Conservation (phyloP, 2,797 vertebrate genomes). For the Astyanax mexicanus region DNA sequence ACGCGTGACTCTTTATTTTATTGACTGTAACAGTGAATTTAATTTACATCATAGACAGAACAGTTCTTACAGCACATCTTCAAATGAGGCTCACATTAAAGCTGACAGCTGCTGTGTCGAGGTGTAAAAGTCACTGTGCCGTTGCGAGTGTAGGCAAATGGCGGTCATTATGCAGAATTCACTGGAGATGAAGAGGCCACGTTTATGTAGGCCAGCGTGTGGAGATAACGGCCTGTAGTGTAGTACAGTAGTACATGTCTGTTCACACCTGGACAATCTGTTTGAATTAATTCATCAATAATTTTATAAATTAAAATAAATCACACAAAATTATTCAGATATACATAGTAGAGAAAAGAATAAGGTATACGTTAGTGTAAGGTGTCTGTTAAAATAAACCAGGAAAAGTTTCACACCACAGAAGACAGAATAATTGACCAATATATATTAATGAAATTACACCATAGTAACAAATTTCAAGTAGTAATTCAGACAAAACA, state of each 20-base stretch:
- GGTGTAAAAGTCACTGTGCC: conserved; percentile 13
- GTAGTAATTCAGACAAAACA: too few species aligned
- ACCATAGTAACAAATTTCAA: too few species aligned
- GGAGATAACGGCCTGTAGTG: not conserved
- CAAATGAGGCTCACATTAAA: not conserved
- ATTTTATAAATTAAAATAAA: not conserved
- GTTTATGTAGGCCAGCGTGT: not conserved
- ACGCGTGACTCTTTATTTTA: not conserved
- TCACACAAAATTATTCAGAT: too few species aligned
- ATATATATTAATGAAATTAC: too few species aligned
- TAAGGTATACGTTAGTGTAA: too few species aligned
- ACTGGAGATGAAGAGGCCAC: not conserved
- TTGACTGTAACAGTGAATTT: not conserved
- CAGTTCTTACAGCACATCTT: not conserved
- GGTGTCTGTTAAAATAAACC: too few species aligned
- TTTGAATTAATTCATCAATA: too few species aligned
- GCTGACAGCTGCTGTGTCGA: not conserved
- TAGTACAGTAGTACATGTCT: not conserved
- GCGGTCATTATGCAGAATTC: conserved; percentile 1
- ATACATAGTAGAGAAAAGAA: too few species aligned
- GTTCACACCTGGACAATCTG: not conserved
- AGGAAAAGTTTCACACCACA: too few species aligned
- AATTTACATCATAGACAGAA: not conserved
- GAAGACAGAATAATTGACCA: too few species aligned
- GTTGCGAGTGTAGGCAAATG: conserved; percentile 5